Base-by-base conservation (phyloP, 1,140 invertebrate species). In the Anastrepha obliqua region DNA sequence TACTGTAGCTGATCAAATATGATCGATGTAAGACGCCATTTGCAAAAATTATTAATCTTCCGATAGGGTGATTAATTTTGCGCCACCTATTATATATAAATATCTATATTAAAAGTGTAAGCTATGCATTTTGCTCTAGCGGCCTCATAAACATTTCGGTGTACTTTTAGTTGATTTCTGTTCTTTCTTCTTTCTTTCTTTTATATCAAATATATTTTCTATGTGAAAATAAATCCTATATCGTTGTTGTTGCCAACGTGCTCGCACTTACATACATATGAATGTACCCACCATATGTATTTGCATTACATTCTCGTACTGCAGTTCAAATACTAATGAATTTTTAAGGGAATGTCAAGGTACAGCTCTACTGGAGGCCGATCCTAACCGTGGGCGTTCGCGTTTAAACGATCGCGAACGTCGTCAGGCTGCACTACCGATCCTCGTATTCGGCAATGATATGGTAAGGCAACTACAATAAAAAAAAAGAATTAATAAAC, bases 381-480 rank as follows among this genome's bases (percentile, higher is more conserved):
- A 95, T 91, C 94, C 94, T 86, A 95, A 94, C 91, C 94, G 92
- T 89, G 93, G 93, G 11, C 94, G 94, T 8, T 97, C 96, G 85
- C 96, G 96, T 90, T 94, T 97, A 11, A 97, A 96, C 59, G 98
- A 99, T 91, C 95, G 97, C 89, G 98, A 99, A 90, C 96, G 97
- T 89, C 97, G 98, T 90, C 98, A 98, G 93, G 98, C 98, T 11
- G 97, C 97, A 0, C 92, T 98, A 62, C 97, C 98, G 2, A 98
- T 99, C 89, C 94, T 98, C 58, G 97, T 98, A 13, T 99, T 99
- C 93, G 98, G 98, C 87, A 96, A 96, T 92, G 96, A 97, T 74
- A 93, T 98, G 94, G 98, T 98, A 93, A 95, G 93, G 91, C 51
- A 78, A 11, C 42, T 47, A n/a, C 8, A 29, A 29, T 29, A 29